These are phyloP conservation scores for Semotilus atromaculatus DNA, from an alignment of 2,797 vertebrate species.

Conservation along the genomic window DNA sequence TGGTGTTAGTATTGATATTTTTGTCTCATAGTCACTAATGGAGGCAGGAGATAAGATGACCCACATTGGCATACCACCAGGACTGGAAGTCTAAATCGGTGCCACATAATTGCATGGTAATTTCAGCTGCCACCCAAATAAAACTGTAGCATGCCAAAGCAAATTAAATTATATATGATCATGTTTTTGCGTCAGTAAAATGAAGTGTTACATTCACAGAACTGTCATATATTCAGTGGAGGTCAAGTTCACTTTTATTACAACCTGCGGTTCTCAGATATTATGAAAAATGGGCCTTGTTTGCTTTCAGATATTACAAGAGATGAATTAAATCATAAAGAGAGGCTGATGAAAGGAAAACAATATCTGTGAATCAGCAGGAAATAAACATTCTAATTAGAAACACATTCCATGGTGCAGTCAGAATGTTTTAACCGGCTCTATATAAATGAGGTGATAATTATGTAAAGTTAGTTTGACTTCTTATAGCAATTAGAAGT, in stretches of 20 bases:
- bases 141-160: neutral
- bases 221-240: neutral
- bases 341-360: slow-evolving; percentile 9
- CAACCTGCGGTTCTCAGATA: neutral
- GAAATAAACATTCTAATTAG: slow-evolving; percentile 17
- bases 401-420: neutral
- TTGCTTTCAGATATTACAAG: slow-evolving; percentile 11
- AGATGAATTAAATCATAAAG: neutral
- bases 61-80: slow-evolving; percentile 43
- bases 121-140: neutral
- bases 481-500: neutral
- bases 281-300: neutral
- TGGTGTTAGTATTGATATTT: slow-evolving; percentile 64
- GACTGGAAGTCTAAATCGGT: slow-evolving; percentile 20
- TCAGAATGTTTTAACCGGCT: neutral
- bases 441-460: neutral
- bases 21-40: slow-evolving; percentile 57
- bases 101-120: slow-evolving; percentile 20
- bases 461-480: slow-evolving; percentile 3
- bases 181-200: neutral
- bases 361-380: neutral
- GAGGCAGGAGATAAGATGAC: slow-evolving; percentile 68
- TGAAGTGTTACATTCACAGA: neutral
- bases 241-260: neutral
- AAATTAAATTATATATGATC: neutral